phyloP scores from a whole-genome alignment of 2,113 vertebrate species.

The Sorex araneus region DNA sequence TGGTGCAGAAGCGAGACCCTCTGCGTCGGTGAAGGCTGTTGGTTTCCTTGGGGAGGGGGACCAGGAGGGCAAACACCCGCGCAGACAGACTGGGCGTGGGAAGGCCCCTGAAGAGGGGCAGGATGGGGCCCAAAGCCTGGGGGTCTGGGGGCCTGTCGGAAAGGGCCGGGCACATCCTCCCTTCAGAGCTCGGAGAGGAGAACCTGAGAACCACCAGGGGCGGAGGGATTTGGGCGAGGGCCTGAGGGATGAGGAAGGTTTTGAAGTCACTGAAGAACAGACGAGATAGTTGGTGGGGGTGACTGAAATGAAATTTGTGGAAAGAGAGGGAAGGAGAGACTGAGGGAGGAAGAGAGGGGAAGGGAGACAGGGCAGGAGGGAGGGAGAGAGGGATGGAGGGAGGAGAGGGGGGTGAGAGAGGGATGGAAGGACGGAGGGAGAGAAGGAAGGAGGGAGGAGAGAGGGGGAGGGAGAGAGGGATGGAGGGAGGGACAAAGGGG shows the following conservation, averaged over 20 bases:
- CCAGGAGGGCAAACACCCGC: too few relatives aligned
- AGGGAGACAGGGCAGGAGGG: too few relatives aligned
- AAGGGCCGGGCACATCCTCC: not conserved
- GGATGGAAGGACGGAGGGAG: accelerated
- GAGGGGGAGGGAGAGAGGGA: not conserved
- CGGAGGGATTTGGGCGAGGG: accelerated
- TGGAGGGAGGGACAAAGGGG: too few relatives aligned
- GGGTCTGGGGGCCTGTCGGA: too few relatives aligned
- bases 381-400: not conserved
- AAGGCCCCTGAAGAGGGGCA: too few relatives aligned
- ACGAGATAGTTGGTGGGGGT: not conserved
- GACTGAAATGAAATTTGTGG: not conserved
- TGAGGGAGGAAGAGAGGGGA: too few relatives aligned
- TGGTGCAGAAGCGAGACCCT: not conserved
- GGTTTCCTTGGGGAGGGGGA: too few relatives aligned
- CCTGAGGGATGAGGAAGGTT: not conserved
- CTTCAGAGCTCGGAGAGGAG: not conserved
- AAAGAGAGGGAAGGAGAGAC: not conserved
- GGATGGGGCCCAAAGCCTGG: too few relatives aligned
- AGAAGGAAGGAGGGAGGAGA: not conserved
- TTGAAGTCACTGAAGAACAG: not conserved
- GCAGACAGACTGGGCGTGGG: too few relatives aligned
- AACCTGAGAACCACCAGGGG: not conserved
- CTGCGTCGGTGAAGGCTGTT: not conserved
- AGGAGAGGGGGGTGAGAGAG: accelerated